phyloP scores from a whole-genome alignment of 2,888 invertebrate species.

The Heliconius ismenius region DNA sequence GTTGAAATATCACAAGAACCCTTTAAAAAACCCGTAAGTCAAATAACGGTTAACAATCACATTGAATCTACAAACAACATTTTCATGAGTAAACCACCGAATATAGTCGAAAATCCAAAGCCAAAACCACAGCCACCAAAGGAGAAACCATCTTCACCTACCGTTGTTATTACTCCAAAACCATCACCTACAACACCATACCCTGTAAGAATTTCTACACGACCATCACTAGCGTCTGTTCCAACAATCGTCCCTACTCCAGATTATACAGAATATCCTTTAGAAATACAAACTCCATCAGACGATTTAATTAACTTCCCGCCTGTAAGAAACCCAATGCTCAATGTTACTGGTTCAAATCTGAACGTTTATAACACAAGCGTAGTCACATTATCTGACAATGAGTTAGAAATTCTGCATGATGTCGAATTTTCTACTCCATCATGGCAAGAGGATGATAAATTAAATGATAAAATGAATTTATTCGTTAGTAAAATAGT shows the following conservation, averaged over 20 bases:
- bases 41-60: slow-evolving; percentile 84
- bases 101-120: slow-evolving; percentile 64
- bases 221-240: slow-evolving; percentile 52
- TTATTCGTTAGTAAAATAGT: slow-evolving; percentile 92
- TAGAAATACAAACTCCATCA: slow-evolving; percentile 84
- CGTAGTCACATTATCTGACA: slow-evolving; percentile 75
- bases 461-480: slow-evolving; percentile 89
- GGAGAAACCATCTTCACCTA: slow-evolving; percentile 82
- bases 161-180: slow-evolving; percentile 86
- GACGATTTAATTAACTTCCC: slow-evolving; percentile 91
- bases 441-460: slow-evolving; percentile 87
- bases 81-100: slow-evolving; percentile 68
- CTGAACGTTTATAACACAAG: slow-evolving; percentile 75
- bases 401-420: slow-evolving; percentile 73
- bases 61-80: slow-evolving; percentile 82
- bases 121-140: slow-evolving; percentile 66
- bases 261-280: slow-evolving; percentile 62
- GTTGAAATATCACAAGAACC: slow-evolving; percentile 80
- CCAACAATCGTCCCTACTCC: slow-evolving; percentile 55
- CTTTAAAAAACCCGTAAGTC: slow-evolving; percentile 73
- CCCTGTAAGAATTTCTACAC: slow-evolving; percentile 56
- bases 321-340: slow-evolving; percentile 91
- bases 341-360: slow-evolving; percentile 85
- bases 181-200: slow-evolving; percentile 79
- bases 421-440: slow-evolving; percentile 89